Conservation (phyloP, 64 coral and sea anemone genomes). For the Actinia equina region DNA sequence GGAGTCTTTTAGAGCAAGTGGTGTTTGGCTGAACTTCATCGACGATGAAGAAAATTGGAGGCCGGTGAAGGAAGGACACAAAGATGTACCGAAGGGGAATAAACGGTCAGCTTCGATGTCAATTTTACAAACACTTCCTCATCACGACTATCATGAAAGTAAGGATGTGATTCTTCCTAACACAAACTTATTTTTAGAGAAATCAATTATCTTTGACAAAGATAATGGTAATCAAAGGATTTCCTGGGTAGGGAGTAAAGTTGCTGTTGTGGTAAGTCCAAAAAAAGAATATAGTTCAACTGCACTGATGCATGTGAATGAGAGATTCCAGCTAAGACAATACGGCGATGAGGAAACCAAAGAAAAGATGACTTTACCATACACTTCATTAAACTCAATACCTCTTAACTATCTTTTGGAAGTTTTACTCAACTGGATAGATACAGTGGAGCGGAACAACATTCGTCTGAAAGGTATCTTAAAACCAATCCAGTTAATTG, state of each 20-base stretch:
- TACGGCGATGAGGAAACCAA: constrained; percentile 47
- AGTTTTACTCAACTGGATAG: neutral
- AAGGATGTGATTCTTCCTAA: constrained; percentile 37
- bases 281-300: constrained; percentile 7
- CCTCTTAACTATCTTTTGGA: constrained; percentile 1
- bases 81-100: too few relatives aligned
- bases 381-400: constrained; percentile 13
- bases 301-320: constrained; percentile 45
- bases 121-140: constrained; percentile 34
- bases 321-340: constrained; percentile 42
- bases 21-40: constrained; percentile 31
- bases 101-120: too few relatives aligned
- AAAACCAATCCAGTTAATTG: constrained; percentile 7
- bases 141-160: constrained; percentile 36
- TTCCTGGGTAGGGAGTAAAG: constrained; percentile 20
- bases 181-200: constrained; percentile 45
- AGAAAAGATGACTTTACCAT: constrained; percentile 16
- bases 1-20: constrained; percentile 23
- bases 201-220: constrained; percentile 13
- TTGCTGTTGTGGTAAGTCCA: constrained; percentile 44
- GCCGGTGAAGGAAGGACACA: neutral
- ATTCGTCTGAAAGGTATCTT: neutral
- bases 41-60: constrained; percentile 33
- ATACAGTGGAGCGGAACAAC: neutral
- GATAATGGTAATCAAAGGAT: neutral